Percentiles rank a stretch among this genome's conserved stretches.
Conservation (phyloP, 2,113 vertebrate species). For the Sciurus niger region DNA sequence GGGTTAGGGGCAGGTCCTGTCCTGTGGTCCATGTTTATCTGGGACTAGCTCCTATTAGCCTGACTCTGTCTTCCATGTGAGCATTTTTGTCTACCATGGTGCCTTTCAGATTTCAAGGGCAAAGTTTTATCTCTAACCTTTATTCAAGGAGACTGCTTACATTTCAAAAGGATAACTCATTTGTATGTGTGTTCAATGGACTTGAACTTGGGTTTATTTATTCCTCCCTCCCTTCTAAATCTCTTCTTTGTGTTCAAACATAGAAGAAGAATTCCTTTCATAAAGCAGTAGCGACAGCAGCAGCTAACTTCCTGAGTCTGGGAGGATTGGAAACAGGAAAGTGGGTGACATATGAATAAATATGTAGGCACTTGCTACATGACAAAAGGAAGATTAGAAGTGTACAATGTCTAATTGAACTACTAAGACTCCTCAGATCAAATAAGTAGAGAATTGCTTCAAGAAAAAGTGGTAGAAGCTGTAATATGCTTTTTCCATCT, state of each 20-base stretch:
- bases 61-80: background rate
- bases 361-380: background rate
- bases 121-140: conserved; percentile 41
- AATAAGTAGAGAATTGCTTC: background rate
- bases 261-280: background rate
- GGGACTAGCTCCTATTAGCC: background rate
- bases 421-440: background rate
- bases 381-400: conserved; percentile 2
- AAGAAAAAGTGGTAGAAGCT: background rate
- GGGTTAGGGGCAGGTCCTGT: background rate
- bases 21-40: background rate
- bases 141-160: background rate
- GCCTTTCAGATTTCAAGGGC: background rate
- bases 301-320: background rate
- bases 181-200: background rate
- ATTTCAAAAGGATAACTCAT: conserved; percentile 33
- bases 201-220: background rate
- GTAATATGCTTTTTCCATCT: background rate
- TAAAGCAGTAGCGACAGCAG: background rate
- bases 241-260: background rate
- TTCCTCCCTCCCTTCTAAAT: background rate
- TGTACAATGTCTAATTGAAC: background rate
- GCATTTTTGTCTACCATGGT: background rate
- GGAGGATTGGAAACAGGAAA: background rate
- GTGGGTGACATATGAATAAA: background rate